Percentiles rank a stretch among this genome's conserved stretches.
These are phyloP conservation scores for Callopanchax toddi DNA, from an alignment of 2,113 vertebrate genomes.

Conservation along the genomic window DNA sequence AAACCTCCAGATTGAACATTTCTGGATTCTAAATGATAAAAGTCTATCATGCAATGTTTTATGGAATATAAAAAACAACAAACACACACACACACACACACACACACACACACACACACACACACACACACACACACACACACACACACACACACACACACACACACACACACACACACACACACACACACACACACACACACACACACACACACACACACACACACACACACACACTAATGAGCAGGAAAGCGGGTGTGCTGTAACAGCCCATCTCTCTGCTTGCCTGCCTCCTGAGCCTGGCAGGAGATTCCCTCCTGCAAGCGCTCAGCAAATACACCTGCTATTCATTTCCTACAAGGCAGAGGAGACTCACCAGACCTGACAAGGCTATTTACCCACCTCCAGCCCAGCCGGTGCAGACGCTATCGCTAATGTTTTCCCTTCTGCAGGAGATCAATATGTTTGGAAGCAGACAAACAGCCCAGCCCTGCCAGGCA, in stretches of 20 bases:
- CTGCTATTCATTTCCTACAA: slow-evolving; percentile 77
- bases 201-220: no score
- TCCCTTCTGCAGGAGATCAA: slow-evolving; percentile 82
- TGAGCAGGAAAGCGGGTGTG: slow-evolving; percentile 10
- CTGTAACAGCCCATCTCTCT: slow-evolving; percentile 54
- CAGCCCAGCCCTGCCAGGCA: slow-evolving; percentile 67
- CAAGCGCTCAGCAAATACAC: slow-evolving; percentile 74
- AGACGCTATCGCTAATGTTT: slow-evolving; percentile 76
- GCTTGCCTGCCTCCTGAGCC: slow-evolving; percentile 51
- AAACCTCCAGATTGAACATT: slow-evolving; percentile 5
- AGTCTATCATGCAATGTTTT: neutral
- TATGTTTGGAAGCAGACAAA: slow-evolving; percentile 82
- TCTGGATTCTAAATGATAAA: slow-evolving; percentile 7
- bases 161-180: no score
- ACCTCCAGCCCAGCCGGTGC: slow-evolving; percentile 62
- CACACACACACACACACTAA: slow-evolving; percentile 18
- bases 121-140: slow-evolving; percentile 7
- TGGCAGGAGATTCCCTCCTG: slow-evolving; percentile 70
- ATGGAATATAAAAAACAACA: neutral
- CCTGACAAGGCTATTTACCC: slow-evolving; percentile 80
- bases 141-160: no score
- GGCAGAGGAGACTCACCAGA: slow-evolving; percentile 65
- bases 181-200: no score
- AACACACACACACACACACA: no score
- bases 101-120: no score